Evolutionary conservation across 2,888 invertebrate genomes (phyloP).

Genomic region (Drosophila lutescens): DNA sequence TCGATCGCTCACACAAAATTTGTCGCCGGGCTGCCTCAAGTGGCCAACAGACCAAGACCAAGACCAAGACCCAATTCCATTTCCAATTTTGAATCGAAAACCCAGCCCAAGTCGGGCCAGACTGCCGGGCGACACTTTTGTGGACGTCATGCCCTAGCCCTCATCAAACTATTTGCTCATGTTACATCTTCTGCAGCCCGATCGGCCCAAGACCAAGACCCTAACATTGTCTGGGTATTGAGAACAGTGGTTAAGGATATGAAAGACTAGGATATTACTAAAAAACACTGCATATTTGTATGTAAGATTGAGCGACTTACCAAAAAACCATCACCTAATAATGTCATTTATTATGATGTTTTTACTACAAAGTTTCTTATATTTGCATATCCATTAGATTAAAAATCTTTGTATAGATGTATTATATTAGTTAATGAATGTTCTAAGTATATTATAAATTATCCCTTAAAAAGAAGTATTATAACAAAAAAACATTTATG

Average conservation of each 20-base stretch:
- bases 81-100: constrained; percentile 18
- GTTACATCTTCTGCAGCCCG: constrained; percentile 63
- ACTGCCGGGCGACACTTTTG: constrained; percentile 71
- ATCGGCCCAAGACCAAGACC: constrained; percentile 31
- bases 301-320: no score
- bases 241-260: constrained; percentile 20
- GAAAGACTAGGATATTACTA: not conserved
- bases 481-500: no score
- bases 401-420: no score
- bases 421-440: no score
- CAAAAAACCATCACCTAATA: no score
- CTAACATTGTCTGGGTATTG: constrained; percentile 29
- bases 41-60: constrained; percentile 44
- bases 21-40: constrained; percentile 68
- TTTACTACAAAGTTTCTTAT: no score
- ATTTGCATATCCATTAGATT: no score
- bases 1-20: constrained; percentile 45
- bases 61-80: constrained; percentile 9
- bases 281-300: no score
- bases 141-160: constrained; percentile 49
- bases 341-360: no score
- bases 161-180: constrained; percentile 68
- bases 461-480: no score
- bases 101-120: constrained; percentile 51
- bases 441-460: no score